phyloP scores from a whole-genome alignment of 2,888 invertebrate species.

The Drosophila tripunctata region DNA sequence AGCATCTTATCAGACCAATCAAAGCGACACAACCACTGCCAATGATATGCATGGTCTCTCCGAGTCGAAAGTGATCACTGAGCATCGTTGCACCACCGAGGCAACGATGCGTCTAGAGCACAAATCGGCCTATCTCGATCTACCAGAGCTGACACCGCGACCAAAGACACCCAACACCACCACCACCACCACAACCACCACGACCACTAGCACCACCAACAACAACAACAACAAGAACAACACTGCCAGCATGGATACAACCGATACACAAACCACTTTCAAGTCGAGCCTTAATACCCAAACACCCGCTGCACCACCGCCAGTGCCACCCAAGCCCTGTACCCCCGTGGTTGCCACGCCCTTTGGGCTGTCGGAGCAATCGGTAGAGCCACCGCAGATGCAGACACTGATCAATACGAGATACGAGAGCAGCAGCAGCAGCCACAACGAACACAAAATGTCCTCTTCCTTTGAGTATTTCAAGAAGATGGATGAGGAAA shows the following conservation, averaged over 20 bases:
- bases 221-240: slow-evolving; percentile 39
- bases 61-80: slow-evolving; percentile 84
- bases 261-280: slow-evolving; percentile 54
- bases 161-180: slow-evolving; percentile 62
- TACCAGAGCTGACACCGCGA: slow-evolving; percentile 76
- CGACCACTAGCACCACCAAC: slow-evolving; percentile 52
- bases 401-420: slow-evolving; percentile 54
- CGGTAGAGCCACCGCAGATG: slow-evolving; percentile 34
- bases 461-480: slow-evolving; percentile 89
- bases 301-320: slow-evolving; percentile 47
- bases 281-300: neutral
- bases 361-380: slow-evolving; percentile 39
- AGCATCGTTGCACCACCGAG: slow-evolving; percentile 85
- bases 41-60: slow-evolving; percentile 83
- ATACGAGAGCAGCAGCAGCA: slow-evolving; percentile 84
- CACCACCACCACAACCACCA: slow-evolving; percentile 31
- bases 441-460: slow-evolving; percentile 86
- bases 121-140: slow-evolving; percentile 82
- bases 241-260: slow-evolving; percentile 62
- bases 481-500: slow-evolving; percentile 86
- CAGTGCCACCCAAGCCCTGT: slow-evolving; percentile 79
- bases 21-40: slow-evolving; percentile 78
- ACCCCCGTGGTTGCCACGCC: slow-evolving; percentile 56
- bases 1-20: slow-evolving; percentile 79
- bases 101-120: slow-evolving; percentile 85